phyloP scores from a whole-genome alignment of 2,113 vertebrate species.

The Cyanistes caeruleus region DNA sequence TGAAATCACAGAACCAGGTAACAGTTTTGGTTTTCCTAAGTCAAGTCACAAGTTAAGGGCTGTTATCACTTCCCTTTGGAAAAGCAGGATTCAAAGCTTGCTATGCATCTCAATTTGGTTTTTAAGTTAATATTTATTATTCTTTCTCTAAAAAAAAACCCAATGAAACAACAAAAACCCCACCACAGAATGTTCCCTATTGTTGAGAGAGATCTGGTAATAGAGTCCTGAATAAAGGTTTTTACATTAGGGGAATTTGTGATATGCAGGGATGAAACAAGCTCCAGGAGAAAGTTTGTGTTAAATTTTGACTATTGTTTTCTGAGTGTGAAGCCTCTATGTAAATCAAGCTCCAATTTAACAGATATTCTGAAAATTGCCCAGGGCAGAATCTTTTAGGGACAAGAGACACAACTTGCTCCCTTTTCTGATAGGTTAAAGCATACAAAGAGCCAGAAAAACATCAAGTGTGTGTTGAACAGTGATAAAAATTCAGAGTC shows the following conservation, averaged over 20 bases:
- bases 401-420: background rate
- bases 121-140: background rate
- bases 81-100: background rate
- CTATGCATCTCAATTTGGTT: background rate
- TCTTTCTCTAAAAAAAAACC: background rate
- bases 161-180: too few species aligned
- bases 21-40: background rate
- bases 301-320: background rate
- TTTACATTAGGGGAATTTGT: background rate
- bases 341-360: background rate
- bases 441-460: background rate
- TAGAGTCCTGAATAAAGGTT: background rate
- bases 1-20: background rate
- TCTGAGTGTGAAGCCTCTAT: background rate
- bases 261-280: background rate
- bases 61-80: background rate
- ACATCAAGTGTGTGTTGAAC: background rate
- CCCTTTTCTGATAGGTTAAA: background rate
- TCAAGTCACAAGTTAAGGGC: background rate
- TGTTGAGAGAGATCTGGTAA: background rate
- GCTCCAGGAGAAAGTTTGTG: background rate
- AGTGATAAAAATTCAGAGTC: background rate
- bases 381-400: background rate
- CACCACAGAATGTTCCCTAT: fast-evolving
- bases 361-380: background rate